Percentiles rank a stretch among this genome's conserved stretches.
phyloP scores from a whole-genome alignment of 2,113 vertebrate species.

The Sterrhoptilus dennistouni region DNA sequence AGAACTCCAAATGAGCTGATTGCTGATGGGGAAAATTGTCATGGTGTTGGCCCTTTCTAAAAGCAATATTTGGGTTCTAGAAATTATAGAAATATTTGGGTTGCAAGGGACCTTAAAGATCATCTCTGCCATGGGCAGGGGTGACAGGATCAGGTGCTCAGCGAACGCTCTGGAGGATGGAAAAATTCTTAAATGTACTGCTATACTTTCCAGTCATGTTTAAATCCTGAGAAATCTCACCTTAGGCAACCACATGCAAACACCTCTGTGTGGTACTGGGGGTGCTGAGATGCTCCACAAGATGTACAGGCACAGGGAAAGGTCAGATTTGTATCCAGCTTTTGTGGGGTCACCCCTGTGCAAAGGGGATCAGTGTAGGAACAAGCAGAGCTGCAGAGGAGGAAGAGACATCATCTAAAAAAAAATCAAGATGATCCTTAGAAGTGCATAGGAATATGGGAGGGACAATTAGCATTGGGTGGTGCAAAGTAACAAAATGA shows the following conservation, averaged over 20 bases:
- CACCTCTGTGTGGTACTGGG: too few species aligned
- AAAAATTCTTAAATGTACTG: not conserved
- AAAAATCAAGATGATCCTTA: not conserved
- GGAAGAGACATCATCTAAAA: not conserved
- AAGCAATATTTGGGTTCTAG: too few species aligned
- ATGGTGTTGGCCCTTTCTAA: rapidly evolving
- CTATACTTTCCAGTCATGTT: not conserved
- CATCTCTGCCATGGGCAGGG: not conserved
- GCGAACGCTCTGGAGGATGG: not conserved
- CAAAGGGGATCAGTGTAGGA: not conserved
- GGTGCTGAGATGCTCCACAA: rapidly evolving
- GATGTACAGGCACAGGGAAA: rapidly evolving
- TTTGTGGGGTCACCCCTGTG: rapidly evolving
- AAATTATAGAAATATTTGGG: not conserved
- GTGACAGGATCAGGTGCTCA: not conserved
- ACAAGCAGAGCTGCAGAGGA: not conserved
- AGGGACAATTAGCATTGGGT: not conserved
- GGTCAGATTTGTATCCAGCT: not conserved
- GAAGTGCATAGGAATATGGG: not conserved
- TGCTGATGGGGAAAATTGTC: rapidly evolving
- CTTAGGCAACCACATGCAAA: not conserved
- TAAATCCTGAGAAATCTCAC: not conserved
- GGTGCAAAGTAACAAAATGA: not conserved
- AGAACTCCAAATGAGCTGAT: not conserved
- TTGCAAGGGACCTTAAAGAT: not conserved